phyloP scores from a whole-genome alignment of 2,888 invertebrate genomes.

The Antheraea yamamai region DNA sequence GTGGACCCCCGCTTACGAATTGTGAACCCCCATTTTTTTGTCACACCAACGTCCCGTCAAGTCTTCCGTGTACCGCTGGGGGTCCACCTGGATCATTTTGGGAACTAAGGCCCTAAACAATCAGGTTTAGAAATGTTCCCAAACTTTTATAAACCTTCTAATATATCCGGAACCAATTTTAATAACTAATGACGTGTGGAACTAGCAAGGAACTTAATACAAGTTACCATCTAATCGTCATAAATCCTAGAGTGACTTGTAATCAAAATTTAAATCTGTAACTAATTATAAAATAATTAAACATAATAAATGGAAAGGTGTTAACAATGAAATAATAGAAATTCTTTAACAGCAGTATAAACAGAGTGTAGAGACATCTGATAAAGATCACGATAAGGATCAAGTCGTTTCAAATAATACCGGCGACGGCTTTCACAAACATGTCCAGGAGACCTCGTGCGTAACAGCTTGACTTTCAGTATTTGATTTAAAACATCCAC shows the following conservation, averaged over 20 bases:
- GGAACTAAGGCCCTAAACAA: no score
- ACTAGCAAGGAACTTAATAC: background rate
- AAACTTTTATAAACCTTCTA: no score
- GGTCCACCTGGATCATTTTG: no score
- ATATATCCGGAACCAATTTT: no score
- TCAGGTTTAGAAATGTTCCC: no score
- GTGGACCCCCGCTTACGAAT: no score
- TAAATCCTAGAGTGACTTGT: background rate
- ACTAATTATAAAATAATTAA: background rate
- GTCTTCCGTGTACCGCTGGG: no score
- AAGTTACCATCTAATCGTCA: background rate
- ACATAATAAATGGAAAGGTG: background rate
- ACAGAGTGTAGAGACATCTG: constrained; percentile 1
- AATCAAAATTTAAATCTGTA: background rate
- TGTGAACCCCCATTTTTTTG: no score
- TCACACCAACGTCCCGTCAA: no score
- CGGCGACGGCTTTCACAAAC: background rate
- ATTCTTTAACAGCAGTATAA: background rate
- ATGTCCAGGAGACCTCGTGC: background rate
- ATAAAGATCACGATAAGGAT: background rate
- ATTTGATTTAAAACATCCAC: background rate
- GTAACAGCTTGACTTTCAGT: background rate
- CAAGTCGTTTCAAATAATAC: background rate
- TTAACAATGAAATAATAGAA: constrained; percentile 10
- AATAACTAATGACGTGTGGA: background rate